Conservation (phyloP, 2,797 vertebrate species). For the Phalanger gymnotis region DNA sequence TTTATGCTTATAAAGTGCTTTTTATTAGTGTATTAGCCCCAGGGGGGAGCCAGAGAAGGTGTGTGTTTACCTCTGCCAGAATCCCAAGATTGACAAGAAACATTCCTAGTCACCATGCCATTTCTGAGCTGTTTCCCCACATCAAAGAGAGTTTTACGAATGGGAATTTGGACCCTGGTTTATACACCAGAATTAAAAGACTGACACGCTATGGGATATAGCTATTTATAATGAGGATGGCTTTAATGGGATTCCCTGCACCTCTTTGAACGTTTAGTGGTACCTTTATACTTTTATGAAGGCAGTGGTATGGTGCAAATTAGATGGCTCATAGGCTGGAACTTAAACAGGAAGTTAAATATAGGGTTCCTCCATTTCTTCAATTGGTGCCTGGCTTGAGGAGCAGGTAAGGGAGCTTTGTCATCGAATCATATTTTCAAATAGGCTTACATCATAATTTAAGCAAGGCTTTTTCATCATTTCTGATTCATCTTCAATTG, state of each 20-base stretch:
- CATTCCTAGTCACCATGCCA: conserved; percentile 2
- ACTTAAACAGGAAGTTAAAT: conserved; percentile 20
- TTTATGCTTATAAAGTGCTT: conserved; percentile 2
- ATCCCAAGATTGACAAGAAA: not conserved
- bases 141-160: conserved; percentile 75
- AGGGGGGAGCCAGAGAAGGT: conserved; percentile 18
- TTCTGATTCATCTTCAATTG: not conserved
- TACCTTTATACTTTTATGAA: conserved; percentile 55
- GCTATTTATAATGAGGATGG: conserved; percentile 63
- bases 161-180: conserved; percentile 66
- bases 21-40: conserved; percentile 6
- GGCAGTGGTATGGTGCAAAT: conserved; percentile 51
- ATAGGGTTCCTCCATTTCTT: not conserved
- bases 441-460: not conserved
- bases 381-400: not conserved
- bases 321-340: conserved; percentile 47
- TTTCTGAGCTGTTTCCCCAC: conserved; percentile 57
- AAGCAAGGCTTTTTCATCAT: not conserved
- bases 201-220: conserved; percentile 2
- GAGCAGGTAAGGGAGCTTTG: not conserved
- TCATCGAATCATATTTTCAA: not conserved
- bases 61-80: conserved; percentile 16
- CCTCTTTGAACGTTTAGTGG: conserved; percentile 59
- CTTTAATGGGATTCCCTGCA: conserved; percentile 69
- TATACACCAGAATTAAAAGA: conserved; percentile 68